These are phyloP conservation scores for Olivierus martensii DNA, from an alignment of 1,140 invertebrate species.

Conservation along the genomic window DNA sequence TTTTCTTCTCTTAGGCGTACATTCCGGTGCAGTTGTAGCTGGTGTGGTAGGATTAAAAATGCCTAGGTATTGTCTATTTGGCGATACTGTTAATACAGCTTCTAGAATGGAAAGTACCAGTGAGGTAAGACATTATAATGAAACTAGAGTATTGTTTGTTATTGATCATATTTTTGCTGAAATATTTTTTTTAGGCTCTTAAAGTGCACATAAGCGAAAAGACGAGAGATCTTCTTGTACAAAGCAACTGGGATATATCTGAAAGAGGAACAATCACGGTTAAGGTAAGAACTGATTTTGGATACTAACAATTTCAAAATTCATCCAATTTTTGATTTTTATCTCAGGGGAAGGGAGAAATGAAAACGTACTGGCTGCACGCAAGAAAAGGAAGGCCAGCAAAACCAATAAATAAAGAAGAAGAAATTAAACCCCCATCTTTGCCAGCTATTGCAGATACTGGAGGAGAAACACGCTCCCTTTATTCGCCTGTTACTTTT, in stretches of 20 bases:
- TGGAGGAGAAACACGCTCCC: slow-evolving; percentile 10
- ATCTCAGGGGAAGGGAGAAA: slow-evolving; percentile 47
- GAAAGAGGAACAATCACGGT: slow-evolving; percentile 41
- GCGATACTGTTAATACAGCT: slow-evolving; percentile 43
- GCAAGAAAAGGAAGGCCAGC: slow-evolving; percentile 44
- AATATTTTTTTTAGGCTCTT: slow-evolving; percentile 5
- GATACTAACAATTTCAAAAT: neutral
- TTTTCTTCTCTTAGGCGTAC: slow-evolving; percentile 5
- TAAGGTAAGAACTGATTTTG: slow-evolving; percentile 8
- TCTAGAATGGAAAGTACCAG: slow-evolving; percentile 24
- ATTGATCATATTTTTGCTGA: too few species aligned
- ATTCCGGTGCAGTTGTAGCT: slow-evolving; percentile 55
- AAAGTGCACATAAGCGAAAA: slow-evolving; percentile 87
- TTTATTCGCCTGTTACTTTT: slow-evolving; percentile 67
- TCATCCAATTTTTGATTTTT: slow-evolving; percentile 5
- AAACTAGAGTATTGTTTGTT: too few species aligned
- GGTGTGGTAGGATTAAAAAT: slow-evolving; percentile 94
- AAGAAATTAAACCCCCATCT: slow-evolving; percentile 24
- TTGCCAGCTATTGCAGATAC: slow-evolving; percentile 42
- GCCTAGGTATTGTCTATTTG: slow-evolving; percentile 71
- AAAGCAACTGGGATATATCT: slow-evolving; percentile 54
- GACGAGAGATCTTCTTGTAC: slow-evolving; percentile 55
- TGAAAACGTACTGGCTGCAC: slow-evolving; percentile 87
- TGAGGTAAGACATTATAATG: slow-evolving; percentile 24
- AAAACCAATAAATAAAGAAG: slow-evolving; percentile 24